These are phyloP conservation scores for Drosophila kanekoi DNA, from an alignment of 2,888 invertebrate species.

Conservation along the genomic window DNA sequence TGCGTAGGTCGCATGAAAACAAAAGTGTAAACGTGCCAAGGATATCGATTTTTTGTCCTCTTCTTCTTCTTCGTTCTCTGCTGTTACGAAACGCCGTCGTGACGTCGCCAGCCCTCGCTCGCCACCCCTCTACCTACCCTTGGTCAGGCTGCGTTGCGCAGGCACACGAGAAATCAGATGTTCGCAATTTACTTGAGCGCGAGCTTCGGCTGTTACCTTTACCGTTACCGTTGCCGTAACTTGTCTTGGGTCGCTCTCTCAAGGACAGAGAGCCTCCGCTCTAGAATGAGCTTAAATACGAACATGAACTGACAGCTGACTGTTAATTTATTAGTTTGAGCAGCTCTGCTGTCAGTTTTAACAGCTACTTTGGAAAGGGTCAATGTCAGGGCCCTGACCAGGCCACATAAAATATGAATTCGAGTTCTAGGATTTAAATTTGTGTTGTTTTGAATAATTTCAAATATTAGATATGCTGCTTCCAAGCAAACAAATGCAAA, in stretches of 20 bases:
- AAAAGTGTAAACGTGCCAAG: constrained; percentile 56
- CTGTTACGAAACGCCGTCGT: constrained; percentile 56
- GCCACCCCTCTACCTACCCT: constrained; percentile 14
- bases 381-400: constrained; percentile 44
- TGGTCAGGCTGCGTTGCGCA: constrained; percentile 40
- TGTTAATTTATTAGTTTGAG: constrained; percentile 26
- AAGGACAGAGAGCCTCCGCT: constrained; percentile 34
- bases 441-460: background rate
- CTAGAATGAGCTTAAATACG: constrained; percentile 9
- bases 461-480: constrained; percentile 3
- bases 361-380: constrained; percentile 24
- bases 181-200: constrained; percentile 24
- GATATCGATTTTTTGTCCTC: constrained; percentile 12
- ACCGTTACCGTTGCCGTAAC: constrained; percentile 12
- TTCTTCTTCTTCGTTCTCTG: constrained; percentile 33
- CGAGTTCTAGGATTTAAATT: constrained; percentile 15
- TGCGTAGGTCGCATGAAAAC: constrained; percentile 62
- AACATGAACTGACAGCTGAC: constrained; percentile 44
- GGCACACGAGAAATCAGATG: constrained; percentile 42
- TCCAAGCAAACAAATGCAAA: constrained; percentile 7
- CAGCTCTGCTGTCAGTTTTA: constrained; percentile 5
- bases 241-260: constrained; percentile 19
- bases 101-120: constrained; percentile 36
- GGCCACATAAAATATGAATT: background rate
- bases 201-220: background rate